Evolutionary conservation across 1,140 invertebrate species (phyloP).

Genomic region (Drosophila pruinosa): DNA sequence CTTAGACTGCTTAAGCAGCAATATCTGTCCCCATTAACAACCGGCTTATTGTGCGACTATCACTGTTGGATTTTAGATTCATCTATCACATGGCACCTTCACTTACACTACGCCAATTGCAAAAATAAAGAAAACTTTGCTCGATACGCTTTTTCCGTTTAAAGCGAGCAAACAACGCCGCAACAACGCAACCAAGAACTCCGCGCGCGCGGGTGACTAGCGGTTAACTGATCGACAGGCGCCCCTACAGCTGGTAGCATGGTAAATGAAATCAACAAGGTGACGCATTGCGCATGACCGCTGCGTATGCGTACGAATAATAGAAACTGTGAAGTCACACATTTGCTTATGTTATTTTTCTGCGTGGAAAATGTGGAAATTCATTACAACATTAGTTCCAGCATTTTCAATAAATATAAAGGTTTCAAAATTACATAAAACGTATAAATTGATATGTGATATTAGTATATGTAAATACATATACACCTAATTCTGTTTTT

Average conservation of each 20-base stretch:
- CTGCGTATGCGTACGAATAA: background rate
- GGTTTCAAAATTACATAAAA: too few relatives aligned
- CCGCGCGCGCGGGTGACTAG: conserved; percentile 49
- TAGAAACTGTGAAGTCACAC: background rate
- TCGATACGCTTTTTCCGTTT: conserved; percentile 12
- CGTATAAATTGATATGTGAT: too few relatives aligned
- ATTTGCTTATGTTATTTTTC: too few relatives aligned
- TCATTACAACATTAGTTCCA: background rate
- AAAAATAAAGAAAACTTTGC: conserved; percentile 26
- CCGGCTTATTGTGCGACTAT: conserved; percentile 31
- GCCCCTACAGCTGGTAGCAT: conserved; percentile 35
- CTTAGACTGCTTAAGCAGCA: conserved; percentile 2
- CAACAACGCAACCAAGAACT: conserved; percentile 26
- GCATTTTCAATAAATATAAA: background rate
- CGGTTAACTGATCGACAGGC: conserved; percentile 44
- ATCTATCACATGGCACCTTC: conserved; percentile 42
- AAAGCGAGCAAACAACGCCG: conserved; percentile 15
- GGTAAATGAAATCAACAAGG: conserved; percentile 19
- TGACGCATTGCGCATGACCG: conserved; percentile 27
- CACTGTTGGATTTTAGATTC: conserved; percentile 20
- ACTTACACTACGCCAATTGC: conserved; percentile 12
- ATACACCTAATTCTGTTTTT: too few relatives aligned
- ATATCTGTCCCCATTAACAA: conserved; percentile 29
- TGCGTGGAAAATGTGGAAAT: too few relatives aligned
- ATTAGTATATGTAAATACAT: too few relatives aligned